A percentile compares a stretch with the other conserved stretches of the same genome.
Conservation (phyloP, 1,140 invertebrate species). For the Eciton burchellii region DNA sequence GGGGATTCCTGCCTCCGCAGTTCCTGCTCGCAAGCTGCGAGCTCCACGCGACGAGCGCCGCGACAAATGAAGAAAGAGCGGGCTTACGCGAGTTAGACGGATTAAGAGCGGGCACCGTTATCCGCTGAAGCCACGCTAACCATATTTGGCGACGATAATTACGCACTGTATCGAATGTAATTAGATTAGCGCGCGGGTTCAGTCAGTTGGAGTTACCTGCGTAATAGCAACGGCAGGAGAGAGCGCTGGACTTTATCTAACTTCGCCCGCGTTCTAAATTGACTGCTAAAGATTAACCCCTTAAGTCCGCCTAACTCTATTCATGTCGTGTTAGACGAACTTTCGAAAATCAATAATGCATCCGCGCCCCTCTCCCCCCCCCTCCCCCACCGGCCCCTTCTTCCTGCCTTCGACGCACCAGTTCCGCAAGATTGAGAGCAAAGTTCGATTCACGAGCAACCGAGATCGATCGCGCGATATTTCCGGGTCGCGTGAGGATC, state of each 20-base stretch:
- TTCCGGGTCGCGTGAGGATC: slow-evolving; percentile 19
- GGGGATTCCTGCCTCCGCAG: too few species aligned
- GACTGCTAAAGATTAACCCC: slow-evolving; percentile 70
- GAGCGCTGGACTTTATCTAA: slow-evolving; percentile 68
- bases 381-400: not conserved
- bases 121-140: slow-evolving; percentile 38
- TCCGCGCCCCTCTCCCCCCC: slow-evolving; percentile 11
- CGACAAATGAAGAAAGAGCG: not conserved
- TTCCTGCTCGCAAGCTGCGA: too few species aligned
- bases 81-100: not conserved
- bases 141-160: slow-evolving; percentile 56
- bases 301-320: slow-evolving; percentile 62
- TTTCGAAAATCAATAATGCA: slow-evolving; percentile 65
- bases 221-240: slow-evolving; percentile 29
- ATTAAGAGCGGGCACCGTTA: slow-evolving; percentile 12
- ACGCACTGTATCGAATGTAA: slow-evolving; percentile 64
- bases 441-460: slow-evolving; percentile 19
- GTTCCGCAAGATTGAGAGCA: slow-evolving; percentile 56
- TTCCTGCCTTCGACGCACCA: not conserved
- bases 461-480: slow-evolving; percentile 38
- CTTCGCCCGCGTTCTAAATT: slow-evolving; percentile 63
- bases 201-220: slow-evolving; percentile 59
- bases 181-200: slow-evolving; percentile 69
- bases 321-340: slow-evolving; percentile 57
- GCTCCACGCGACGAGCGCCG: too few species aligned